These are phyloP conservation scores for Sinotaia quadrata DNA, from an alignment of 2,888 invertebrate species.

Conservation along the genomic window DNA sequence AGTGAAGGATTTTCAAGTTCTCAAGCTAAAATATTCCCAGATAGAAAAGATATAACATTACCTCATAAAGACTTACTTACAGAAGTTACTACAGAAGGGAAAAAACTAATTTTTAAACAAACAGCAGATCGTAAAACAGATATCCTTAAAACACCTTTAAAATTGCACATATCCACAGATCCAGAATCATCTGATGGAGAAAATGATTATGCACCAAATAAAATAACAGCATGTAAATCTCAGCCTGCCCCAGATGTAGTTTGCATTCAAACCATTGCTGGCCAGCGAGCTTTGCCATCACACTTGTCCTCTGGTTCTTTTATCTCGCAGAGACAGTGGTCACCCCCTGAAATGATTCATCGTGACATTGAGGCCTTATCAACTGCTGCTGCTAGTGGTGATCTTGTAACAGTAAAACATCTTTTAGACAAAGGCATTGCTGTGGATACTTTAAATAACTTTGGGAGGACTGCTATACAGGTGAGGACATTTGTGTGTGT, in stretches of 20 bases:
- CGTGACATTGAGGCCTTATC: slow-evolving; percentile 28
- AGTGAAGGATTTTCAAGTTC: too few relatives aligned
- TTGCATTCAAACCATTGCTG: neutral
- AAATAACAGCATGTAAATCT: neutral
- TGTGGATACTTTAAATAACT: slow-evolving; percentile 27
- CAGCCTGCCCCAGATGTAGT: neutral
- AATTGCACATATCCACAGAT: too few relatives aligned
- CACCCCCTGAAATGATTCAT: neutral
- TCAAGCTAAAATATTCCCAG: too few relatives aligned
- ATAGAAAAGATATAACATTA: too few relatives aligned
- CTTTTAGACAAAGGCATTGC: slow-evolving; percentile 22
- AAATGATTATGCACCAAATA: neutral
- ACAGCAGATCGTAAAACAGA: too few relatives aligned
- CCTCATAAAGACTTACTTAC: too few relatives aligned
- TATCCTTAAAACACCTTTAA: too few relatives aligned
- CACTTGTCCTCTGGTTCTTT: neutral
- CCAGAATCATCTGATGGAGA: neutral
- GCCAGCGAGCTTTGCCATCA: too few relatives aligned
- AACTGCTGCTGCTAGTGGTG: slow-evolving; percentile 33
- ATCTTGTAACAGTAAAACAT: slow-evolving; percentile 18
- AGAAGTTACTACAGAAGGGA: too few relatives aligned
- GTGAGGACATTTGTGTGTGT: neutral
- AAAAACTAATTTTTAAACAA: too few relatives aligned
- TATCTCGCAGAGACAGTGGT: slow-evolving; percentile 2
- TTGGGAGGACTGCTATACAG: slow-evolving; percentile 33